A percentile compares a stretch with the other conserved stretches of the same genome.
phyloP scores from a whole-genome alignment of 2,888 invertebrate species.

The Sturmia bella region DNA sequence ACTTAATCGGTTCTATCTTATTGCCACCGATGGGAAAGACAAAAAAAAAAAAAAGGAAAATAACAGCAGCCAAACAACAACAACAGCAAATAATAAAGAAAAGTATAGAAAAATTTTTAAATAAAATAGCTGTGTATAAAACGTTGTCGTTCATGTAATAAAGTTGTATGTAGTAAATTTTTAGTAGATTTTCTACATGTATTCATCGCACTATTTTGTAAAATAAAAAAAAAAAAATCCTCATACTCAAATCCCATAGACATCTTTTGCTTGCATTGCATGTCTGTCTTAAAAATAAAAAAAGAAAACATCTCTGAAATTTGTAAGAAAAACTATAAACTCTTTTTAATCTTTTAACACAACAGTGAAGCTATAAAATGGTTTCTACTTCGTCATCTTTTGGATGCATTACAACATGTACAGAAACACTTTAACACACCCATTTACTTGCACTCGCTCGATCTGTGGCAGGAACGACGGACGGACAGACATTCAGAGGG shows the following conservation, averaged over 20 bases:
- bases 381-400: slow-evolving; percentile 43
- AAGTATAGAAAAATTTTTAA: no score
- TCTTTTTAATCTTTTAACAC: slow-evolving; percentile 57
- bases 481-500: no score
- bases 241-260: slow-evolving; percentile 21
- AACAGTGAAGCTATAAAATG: slow-evolving; percentile 46
- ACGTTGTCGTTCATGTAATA: neutral
- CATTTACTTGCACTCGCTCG: slow-evolving; percentile 32
- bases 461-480: slow-evolving; percentile 17
- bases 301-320: slow-evolving; percentile 26
- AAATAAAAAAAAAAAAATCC: no score
- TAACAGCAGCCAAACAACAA: no score
- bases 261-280: neutral
- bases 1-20: no score
- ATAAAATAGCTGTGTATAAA: neutral
- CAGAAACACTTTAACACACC: slow-evolving; percentile 45
- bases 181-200: neutral
- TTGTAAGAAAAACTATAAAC: slow-evolving; percentile 45
- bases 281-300: slow-evolving; percentile 29
- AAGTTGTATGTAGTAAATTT: slow-evolving; percentile 15
- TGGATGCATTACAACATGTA: slow-evolving; percentile 32
- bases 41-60: no score
- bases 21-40: no score
- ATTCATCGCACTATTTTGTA: neutral
- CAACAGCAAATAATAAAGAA: no score